Evolutionary conservation across 35 echinoderm and acorn worm genomes (phyloP).

Genomic region (Ptychodera flava): DNA sequence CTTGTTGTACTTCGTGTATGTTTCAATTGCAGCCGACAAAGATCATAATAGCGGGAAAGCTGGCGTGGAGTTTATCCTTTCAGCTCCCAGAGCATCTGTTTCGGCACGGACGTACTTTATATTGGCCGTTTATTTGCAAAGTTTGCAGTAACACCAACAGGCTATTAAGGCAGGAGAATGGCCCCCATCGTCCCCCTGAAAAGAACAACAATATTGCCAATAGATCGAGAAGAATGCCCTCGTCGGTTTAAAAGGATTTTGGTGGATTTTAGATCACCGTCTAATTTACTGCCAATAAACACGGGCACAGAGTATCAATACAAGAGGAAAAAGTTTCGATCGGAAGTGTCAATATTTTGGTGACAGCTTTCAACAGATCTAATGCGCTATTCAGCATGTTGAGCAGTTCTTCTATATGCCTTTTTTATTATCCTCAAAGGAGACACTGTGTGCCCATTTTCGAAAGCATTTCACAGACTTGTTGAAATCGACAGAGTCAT

Average conservation of each 20-base stretch:
- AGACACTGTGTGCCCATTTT: background rate
- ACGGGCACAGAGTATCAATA: background rate
- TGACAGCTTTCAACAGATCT: background rate
- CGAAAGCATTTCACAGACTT: no score
- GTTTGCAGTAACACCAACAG: no score
- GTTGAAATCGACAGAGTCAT: background rate
- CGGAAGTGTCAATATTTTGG: background rate
- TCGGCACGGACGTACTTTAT: no score
- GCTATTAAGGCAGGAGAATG: no score
- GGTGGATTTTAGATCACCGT: background rate
- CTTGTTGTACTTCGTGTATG: background rate
- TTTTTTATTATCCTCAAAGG: background rate
- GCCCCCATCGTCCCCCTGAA: no score
- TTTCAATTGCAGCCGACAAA: background rate
- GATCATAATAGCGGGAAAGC: no score
- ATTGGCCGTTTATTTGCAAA: no score
- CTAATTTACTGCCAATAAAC: background rate
- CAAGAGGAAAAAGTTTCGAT: background rate
- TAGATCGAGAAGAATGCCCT: background rate
- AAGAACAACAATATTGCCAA: no score
- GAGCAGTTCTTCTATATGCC: background rate
- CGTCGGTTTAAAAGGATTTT: background rate
- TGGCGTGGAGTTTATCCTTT: no score
- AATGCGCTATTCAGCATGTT: background rate
- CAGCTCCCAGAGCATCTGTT: no score